These are phyloP conservation scores for Ceratoteleas bidentatus DNA, from an alignment of 1,140 invertebrate genomes.

Conservation along the genomic window DNA sequence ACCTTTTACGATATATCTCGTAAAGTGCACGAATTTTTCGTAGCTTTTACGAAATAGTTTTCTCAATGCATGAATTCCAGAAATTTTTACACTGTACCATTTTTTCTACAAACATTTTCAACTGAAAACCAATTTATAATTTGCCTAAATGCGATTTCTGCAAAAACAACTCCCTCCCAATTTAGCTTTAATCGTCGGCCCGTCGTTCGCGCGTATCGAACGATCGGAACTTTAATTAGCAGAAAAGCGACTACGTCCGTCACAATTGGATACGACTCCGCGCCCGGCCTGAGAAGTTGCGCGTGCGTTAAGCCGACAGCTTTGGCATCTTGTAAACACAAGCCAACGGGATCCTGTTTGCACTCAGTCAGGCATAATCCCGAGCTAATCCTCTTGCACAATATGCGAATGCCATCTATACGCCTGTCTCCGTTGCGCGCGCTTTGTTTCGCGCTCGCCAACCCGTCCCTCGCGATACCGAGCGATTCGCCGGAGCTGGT, in stretches of 20 bases:
- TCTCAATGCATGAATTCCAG: no score
- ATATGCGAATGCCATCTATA: slow-evolving; percentile 74
- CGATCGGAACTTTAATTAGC: slow-evolving; percentile 37
- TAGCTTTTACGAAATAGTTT: no score
- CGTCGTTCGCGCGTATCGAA: slow-evolving; percentile 25
- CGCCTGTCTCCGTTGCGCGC: slow-evolving; percentile 28
- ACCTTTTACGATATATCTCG: no score
- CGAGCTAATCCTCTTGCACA: slow-evolving; percentile 80
- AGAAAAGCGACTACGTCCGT: slow-evolving; percentile 49
- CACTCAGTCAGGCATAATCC: slow-evolving; percentile 81
- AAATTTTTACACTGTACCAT: no score
- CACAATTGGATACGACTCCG: slow-evolving; percentile 64
- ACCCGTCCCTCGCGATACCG: slow-evolving; percentile 12
- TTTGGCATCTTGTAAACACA: slow-evolving; percentile 80
- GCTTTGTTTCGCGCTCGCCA: slow-evolving; percentile 41
- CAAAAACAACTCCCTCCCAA: no score
- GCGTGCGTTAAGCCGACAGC: slow-evolving; percentile 77
- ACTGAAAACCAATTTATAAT: no score
- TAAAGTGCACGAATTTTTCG: no score
- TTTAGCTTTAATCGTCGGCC: no score
- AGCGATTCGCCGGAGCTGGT: slow-evolving; percentile 16
- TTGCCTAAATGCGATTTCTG: no score
- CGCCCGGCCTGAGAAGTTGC: slow-evolving; percentile 53
- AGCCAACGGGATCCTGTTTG: slow-evolving; percentile 79
- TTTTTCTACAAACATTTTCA: no score